Percentiles rank a stretch among this genome's conserved stretches.
phyloP scores from a whole-genome alignment of 1,140 invertebrate genomes.

The Pristionchus pacificus region DNA sequence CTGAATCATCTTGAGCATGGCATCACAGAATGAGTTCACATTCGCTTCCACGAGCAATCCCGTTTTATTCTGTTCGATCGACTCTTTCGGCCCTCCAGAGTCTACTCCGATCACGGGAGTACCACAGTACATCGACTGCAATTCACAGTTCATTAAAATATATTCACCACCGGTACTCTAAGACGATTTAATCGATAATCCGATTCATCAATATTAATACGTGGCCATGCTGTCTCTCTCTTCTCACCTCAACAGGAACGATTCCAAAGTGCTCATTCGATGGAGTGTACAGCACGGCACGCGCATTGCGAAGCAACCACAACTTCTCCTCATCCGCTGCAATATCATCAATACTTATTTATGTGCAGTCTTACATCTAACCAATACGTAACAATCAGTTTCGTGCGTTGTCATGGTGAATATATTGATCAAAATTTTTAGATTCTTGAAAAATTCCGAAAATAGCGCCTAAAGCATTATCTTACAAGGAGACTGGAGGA shows the following conservation, averaged over 20 bases:
- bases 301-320: slow-evolving; percentile 68
- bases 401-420: too few species aligned
- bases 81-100: slow-evolving; percentile 90
- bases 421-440: too few species aligned
- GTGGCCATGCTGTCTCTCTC: too few species aligned
- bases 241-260: slow-evolving; percentile 80
- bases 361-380: slow-evolving; percentile 46
- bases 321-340: slow-evolving; percentile 77
- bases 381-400: slow-evolving; percentile 28
- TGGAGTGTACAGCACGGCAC: slow-evolving; percentile 84
- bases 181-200: too few species aligned
- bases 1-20: slow-evolving; percentile 65
- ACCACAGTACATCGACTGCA: slow-evolving; percentile 84
- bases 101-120: slow-evolving; percentile 91
- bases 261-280: slow-evolving; percentile 98
- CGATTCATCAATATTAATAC: too few species aligned
- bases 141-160: too few species aligned
- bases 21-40: slow-evolving; percentile 71
- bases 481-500: slow-evolving; percentile 24
- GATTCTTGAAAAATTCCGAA: too few species aligned
- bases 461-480: not conserved
- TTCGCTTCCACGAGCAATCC: slow-evolving; percentile 73
- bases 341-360: slow-evolving; percentile 60
- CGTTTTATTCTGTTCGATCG: slow-evolving; percentile 77
- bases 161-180: too few species aligned